phyloP scores from a whole-genome alignment of 2,113 vertebrate species.

The Chaenogobius annularis region DNA sequence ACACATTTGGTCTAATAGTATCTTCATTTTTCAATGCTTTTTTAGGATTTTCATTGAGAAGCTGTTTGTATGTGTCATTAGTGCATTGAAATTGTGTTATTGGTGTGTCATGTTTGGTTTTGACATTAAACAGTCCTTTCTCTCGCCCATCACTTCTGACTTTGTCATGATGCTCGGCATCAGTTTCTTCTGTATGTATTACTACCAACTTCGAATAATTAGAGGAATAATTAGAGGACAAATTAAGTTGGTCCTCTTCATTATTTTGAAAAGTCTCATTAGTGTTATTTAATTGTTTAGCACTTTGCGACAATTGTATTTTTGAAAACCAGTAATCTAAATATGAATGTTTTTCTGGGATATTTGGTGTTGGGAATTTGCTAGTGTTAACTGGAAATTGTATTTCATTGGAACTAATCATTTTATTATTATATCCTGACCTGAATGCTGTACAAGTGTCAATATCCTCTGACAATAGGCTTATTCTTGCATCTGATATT shows the following conservation, averaged over 20 bases:
- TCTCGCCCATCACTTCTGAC: not conserved
- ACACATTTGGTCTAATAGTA: constrained; percentile 6
- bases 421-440: not conserved
- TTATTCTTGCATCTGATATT: not conserved
- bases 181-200: not conserved
- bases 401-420: not conserved
- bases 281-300: not conserved
- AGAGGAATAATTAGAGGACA: too few relatives aligned
- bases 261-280: not conserved
- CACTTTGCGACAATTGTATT: not conserved
- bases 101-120: not conserved
- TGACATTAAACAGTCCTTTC: not conserved
- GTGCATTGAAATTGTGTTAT: not conserved
- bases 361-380: accelerated
- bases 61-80: not conserved
- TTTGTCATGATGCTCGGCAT: not conserved
- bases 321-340: constrained; percentile 55
- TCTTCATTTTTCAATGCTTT: not conserved
- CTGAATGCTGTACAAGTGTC: not conserved
- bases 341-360: constrained; percentile 9
- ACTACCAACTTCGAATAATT: accelerated
- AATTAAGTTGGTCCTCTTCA: not conserved
- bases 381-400: not conserved
- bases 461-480: not conserved
- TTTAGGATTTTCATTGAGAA: not conserved